Evolutionary conservation across 2,113 vertebrate species (phyloP), one percentile per base, ranked within the genome.

Genomic region (Poeciliopsis occidentalis): DNA sequence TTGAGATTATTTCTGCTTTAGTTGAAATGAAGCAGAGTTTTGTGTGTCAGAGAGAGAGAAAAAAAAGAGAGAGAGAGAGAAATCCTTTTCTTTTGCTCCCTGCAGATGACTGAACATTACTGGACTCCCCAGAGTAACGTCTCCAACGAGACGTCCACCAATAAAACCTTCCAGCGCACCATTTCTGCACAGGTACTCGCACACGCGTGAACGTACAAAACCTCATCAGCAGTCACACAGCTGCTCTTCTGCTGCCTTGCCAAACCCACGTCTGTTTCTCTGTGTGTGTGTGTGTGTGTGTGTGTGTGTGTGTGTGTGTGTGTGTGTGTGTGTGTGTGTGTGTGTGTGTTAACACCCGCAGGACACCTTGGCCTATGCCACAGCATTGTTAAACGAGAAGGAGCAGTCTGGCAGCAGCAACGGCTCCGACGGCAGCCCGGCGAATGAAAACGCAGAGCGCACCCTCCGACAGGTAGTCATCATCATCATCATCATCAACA

Each of bases 331-430:
- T 84, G 3, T 75, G 39, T 41, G 39, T 4, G 39, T 47, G 44
- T 86, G 32, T 81, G 37, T 83, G 29, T 84, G 2, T 75, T 1
- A 13, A 54, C 63, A 71, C 80, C 68, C 86, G 39, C 82, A 99
- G 98, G 98, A 99, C 82, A 99, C 98, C 0, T 71, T 99, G 87
- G 98, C 98, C 6, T 99, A 99, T 29, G 98, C 98, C 89, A 99
- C 98, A 15, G 98, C 98, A 30, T 86, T 99, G 91, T 88, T 99
- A 86, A 99, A 99, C 19, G 98, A 99, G 76, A 99, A 98, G 83
- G 98, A 99, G 82, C 97, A 98, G 69, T 99, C 98, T 0, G 97
- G 97, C 87, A 99, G 98, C 95, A 99, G 98, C 83, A 99, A 99
- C 0, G 98, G 98, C 47, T 99, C 98, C 0, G 98, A 99, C 73